Evolutionary conservation across 2,888 invertebrate species (phyloP), one percentile per base, ranked within the genome.

Genomic region (Syrista parreyssii): DNA sequence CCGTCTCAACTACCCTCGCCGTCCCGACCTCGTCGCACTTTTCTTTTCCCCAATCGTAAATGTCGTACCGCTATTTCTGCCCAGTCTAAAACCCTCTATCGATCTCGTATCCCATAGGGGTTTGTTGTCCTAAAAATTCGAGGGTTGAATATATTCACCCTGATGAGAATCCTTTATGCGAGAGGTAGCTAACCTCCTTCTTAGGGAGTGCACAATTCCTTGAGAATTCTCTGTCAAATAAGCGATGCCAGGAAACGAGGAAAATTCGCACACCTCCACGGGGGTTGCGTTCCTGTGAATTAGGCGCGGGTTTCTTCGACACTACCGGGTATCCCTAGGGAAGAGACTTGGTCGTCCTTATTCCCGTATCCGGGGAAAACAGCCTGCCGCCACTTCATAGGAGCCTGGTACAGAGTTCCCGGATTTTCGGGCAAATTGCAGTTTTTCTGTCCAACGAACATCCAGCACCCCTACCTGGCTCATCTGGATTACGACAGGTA

Each of bases 341-440:
- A 71, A 71, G 55, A 55, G 55, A 55, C 55, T 15, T 1, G 55
- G 32, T 71, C 2, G 23, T 33, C 31, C 71, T 33, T 71, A 71
- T 71, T 71, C 12, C 71, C 31, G 71, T 15, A 31, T 71, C 31
- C 71, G 71, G 12, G 32, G 71, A 71, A 71, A 31, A 31, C 32
- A 79, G 84, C 82, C 79, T 76, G 79, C 75, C 81, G 68, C 78
- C 35, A 40, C 69, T 77, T 87, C 80, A 86, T 89, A 84, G 33
- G 83, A 77, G 82, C 89, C 89, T 87, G 88, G 75, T 89, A 88
- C 83, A 78, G 76, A 80, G 86, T 86, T 86, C 88, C 88, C 88
- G 86, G 88, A 88, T 87, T 89, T 89, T 89, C 89, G 89, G 88
- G 87, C 84, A 86, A 89, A 89, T 88, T 84, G 81, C 85, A 87